Percentiles rank a stretch among this genome's conserved stretches.
Evolutionary conservation across 2,797 vertebrate species (phyloP).

Genomic region (Darevskia nairensis): DNA sequence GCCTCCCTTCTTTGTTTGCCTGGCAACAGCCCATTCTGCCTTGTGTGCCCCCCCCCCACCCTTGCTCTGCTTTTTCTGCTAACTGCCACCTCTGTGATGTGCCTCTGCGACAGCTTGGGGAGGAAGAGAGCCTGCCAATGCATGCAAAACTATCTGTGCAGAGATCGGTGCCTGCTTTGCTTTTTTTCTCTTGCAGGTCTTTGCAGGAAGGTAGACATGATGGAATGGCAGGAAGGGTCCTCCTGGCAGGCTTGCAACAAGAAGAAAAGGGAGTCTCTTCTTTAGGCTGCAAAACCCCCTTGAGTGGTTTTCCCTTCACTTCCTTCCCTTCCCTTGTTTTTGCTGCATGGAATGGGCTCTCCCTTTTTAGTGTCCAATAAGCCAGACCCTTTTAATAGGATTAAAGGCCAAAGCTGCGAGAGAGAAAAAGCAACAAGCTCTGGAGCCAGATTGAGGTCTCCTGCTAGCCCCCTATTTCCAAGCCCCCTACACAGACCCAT

Average conservation of each 20-base stretch:
- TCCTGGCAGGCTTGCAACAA: neutral
- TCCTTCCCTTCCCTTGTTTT: neutral
- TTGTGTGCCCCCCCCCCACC: neutral
- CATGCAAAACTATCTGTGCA: neutral
- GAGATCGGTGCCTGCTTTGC: neutral
- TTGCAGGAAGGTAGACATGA: neutral
- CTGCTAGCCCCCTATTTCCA: neutral
- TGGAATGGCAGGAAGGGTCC: no score
- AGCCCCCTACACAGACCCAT: neutral
- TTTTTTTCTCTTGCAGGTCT: no score
- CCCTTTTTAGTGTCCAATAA: neutral
- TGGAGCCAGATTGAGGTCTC: neutral
- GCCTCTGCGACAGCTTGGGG: neutral
- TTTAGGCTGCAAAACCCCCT: neutral
- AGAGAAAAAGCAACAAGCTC: neutral
- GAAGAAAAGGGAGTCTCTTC: neutral
- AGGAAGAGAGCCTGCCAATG: no score
- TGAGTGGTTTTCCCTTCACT: neutral
- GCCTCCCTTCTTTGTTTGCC: neutral
- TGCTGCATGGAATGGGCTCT: neutral
- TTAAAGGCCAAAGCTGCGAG: neutral
- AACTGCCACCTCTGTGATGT: fast-evolving
- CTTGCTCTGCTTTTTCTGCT: neutral
- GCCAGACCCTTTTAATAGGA: slow-evolving; percentile 15
- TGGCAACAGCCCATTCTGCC: neutral